phyloP scores from a whole-genome alignment of 1,140 invertebrate genomes.

The Sitobion miscanthi region DNA sequence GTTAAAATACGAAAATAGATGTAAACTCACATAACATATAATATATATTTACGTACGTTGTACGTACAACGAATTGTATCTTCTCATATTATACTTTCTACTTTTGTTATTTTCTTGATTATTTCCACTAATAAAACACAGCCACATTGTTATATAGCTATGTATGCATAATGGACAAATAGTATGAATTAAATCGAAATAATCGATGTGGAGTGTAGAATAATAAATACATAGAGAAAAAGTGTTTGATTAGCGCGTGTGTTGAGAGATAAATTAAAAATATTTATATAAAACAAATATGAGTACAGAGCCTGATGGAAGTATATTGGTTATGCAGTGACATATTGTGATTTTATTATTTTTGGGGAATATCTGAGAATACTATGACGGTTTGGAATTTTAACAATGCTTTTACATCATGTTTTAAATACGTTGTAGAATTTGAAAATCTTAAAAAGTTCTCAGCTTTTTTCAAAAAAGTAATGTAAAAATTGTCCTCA shows the following conservation, averaged over 20 bases:
- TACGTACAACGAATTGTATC: neutral
- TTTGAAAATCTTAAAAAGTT: too few species aligned
- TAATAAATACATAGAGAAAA: neutral
- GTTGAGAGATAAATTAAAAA: neutral
- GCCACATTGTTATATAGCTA: neutral
- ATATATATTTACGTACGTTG: neutral
- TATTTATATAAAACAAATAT: neutral
- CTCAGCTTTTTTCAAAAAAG: too few species aligned
- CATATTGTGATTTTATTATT: neutral
- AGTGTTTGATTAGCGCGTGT: neutral
- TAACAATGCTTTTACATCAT: neutral
- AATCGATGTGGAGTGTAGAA: neutral
- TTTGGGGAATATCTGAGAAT: neutral
- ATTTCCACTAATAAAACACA: neutral
- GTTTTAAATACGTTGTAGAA: neutral
- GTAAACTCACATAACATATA: neutral
- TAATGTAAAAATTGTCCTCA: too few species aligned
- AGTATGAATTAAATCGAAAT: neutral
- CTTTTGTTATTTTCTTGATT: neutral
- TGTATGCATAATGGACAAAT: neutral
- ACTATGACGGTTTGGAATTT: neutral
- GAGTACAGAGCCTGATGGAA: neutral
- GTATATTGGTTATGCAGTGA: neutral
- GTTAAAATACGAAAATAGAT: conserved; percentile 8
- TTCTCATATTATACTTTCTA: neutral